Evolutionary conservation across 2,888 invertebrate genomes (phyloP).

Genomic region (Drosophila fungiperda): DNA sequence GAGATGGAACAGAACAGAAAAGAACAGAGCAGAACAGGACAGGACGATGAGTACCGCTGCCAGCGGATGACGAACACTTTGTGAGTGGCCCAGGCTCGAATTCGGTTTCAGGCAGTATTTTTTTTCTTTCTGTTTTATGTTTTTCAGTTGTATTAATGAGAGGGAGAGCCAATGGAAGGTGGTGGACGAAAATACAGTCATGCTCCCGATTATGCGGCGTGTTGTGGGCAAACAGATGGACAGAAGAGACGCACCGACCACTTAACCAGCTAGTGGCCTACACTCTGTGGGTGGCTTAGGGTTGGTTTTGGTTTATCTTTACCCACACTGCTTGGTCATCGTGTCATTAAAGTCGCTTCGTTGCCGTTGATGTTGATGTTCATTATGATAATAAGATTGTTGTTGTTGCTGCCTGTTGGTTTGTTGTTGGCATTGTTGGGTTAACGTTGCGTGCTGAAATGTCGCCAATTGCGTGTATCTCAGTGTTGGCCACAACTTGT

Average conservation of each 20-base stretch:
- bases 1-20: slow-evolving; percentile 26
- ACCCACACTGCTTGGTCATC: slow-evolving; percentile 4
- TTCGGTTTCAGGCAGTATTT: not conserved
- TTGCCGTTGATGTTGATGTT: slow-evolving; percentile 61
- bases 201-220: slow-evolving; percentile 64
- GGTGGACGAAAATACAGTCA: slow-evolving; percentile 19
- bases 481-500: slow-evolving; percentile 20
- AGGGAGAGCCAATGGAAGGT: not conserved
- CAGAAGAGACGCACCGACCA: slow-evolving; percentile 28
- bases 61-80: slow-evolving; percentile 59
- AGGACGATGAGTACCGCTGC: slow-evolving; percentile 41
- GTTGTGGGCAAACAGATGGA: slow-evolving; percentile 34
- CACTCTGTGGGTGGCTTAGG: slow-evolving; percentile 16
- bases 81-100: slow-evolving; percentile 33
- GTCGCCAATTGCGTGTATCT: slow-evolving; percentile 75
- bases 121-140: not conserved
- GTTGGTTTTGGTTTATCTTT: slow-evolving; percentile 4
- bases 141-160: slow-evolving; percentile 64
- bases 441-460: slow-evolving; percentile 78
- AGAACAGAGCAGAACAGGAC: slow-evolving; percentile 14
- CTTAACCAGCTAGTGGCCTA: slow-evolving; percentile 48
- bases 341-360: slow-evolving; percentile 61
- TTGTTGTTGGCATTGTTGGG: slow-evolving; percentile 49
- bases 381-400: slow-evolving; percentile 75
- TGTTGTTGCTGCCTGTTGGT: slow-evolving; percentile 30